phyloP scores from a whole-genome alignment of 2,888 invertebrate species.

The Disparrhopalites patrizii region DNA sequence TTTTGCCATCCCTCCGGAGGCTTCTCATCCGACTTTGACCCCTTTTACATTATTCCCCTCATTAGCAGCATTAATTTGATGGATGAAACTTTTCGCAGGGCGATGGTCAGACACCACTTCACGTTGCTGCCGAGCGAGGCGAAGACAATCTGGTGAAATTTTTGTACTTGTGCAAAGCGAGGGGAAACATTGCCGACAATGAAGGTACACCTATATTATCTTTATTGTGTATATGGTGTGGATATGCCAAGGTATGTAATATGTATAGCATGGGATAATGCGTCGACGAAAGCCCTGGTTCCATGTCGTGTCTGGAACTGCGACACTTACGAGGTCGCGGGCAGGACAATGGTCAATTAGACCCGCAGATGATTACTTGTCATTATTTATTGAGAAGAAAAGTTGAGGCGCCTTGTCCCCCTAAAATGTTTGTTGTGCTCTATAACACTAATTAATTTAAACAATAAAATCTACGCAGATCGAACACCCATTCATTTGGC shows the following conservation, averaged over 20 bases:
- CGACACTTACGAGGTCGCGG: too few relatives aligned
- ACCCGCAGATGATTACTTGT: too few relatives aligned
- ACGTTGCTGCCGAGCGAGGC: slow-evolving; percentile 92
- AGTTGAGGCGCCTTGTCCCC: slow-evolving; percentile 25
- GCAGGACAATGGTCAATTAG: too few relatives aligned
- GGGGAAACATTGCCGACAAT: slow-evolving; percentile 89
- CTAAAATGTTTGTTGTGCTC: slow-evolving; percentile 6
- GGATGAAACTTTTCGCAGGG: slow-evolving; percentile 54
- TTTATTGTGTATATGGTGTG: neutral
- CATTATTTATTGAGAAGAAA: too few relatives aligned
- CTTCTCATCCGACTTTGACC: neutral
- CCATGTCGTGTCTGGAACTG: slow-evolving; percentile 26
- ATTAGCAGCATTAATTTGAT: neutral
- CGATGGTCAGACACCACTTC: slow-evolving; percentile 80
- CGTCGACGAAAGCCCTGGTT: neutral
- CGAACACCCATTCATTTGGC: slow-evolving; percentile 96
- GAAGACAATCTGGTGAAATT: slow-evolving; percentile 92
- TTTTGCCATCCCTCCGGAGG: too few relatives aligned
- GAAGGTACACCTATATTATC: slow-evolving; percentile 60
- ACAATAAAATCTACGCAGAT: slow-evolving; percentile 57
- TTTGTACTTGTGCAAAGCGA: slow-evolving; percentile 90
- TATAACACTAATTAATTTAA: neutral
- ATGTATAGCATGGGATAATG: neutral
- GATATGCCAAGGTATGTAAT: neutral
- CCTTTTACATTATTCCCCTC: too few relatives aligned